phyloP scores from a whole-genome alignment of 2,888 invertebrate species.

The Limnephilus auricula region DNA sequence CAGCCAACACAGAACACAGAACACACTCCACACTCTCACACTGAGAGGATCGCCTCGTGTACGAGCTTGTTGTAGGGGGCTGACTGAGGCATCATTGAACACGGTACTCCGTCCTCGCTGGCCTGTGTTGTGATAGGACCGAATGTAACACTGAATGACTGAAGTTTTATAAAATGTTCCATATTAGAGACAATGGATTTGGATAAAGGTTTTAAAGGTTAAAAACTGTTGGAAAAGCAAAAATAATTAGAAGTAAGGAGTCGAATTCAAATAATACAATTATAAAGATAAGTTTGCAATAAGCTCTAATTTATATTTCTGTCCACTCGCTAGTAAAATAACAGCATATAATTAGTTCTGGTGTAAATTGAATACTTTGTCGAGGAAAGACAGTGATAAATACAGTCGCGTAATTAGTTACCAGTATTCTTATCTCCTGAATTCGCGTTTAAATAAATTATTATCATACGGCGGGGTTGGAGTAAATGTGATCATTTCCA shows the following conservation, averaged over 20 bases:
- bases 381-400: neutral
- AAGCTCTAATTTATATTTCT: neutral
- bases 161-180: neutral
- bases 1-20: too few species aligned
- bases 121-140: neutral
- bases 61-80: neutral
- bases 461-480: neutral
- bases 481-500: conserved; percentile 15
- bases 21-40: neutral
- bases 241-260: neutral
- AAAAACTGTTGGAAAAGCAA: neutral
- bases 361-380: neutral
- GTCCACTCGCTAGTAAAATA: neutral
- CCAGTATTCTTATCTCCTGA: neutral
- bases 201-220: neutral
- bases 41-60: neutral
- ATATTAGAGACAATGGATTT: neutral
- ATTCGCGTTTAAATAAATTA: neutral
- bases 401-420: neutral
- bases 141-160: neutral
- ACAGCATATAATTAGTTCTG: neutral
- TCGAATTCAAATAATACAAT: neutral
- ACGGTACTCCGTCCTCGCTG: neutral
- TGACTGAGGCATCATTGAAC: neutral
- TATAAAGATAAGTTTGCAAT: neutral